Evolutionary conservation across 92 coral and sea anemone species (phyloP).

Genomic region (Plumapathes pennacea): DNA sequence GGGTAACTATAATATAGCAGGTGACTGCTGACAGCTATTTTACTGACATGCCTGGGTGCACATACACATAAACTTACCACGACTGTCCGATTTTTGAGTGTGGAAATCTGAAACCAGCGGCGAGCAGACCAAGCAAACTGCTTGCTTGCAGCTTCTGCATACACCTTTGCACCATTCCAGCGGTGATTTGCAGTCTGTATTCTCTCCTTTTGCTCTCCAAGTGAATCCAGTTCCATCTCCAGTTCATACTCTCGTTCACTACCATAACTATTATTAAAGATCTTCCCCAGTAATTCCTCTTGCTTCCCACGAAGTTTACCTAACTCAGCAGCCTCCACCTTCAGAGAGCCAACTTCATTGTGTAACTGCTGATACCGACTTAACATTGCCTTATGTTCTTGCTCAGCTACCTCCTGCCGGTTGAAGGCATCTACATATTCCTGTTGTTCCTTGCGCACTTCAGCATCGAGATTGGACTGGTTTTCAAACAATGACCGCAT

Average conservation of each 20-base stretch:
- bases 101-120: slow-evolving; percentile 90
- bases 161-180: slow-evolving; percentile 76
- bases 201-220: slow-evolving; percentile 72
- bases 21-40: not conserved
- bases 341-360: slow-evolving; percentile 21
- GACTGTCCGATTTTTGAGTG: slow-evolving; percentile 54
- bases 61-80: slow-evolving; percentile 43
- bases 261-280: slow-evolving; percentile 89
- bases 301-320: slow-evolving; percentile 35
- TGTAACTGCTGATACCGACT: slow-evolving; percentile 76
- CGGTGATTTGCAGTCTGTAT: slow-evolving; percentile 58
- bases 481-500: slow-evolving; percentile 82
- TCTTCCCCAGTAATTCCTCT: slow-evolving; percentile 66
- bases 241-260: slow-evolving; percentile 90
- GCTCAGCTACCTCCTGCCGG: slow-evolving; percentile 84
- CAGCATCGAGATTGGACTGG: slow-evolving; percentile 62
- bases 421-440: slow-evolving; percentile 93
- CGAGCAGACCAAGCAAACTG: slow-evolving; percentile 86
- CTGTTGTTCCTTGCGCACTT: slow-evolving; percentile 72
- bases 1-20: not conserved
- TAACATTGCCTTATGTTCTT: slow-evolving; percentile 60
- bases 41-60: not conserved
- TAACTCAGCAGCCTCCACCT: slow-evolving; percentile 53
- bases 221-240: slow-evolving; percentile 77
- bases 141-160: slow-evolving; percentile 51